These are phyloP conservation scores for Osmerus eperlanus DNA, from an alignment of 2,113 vertebrate genomes.

Conservation along the genomic window DNA sequence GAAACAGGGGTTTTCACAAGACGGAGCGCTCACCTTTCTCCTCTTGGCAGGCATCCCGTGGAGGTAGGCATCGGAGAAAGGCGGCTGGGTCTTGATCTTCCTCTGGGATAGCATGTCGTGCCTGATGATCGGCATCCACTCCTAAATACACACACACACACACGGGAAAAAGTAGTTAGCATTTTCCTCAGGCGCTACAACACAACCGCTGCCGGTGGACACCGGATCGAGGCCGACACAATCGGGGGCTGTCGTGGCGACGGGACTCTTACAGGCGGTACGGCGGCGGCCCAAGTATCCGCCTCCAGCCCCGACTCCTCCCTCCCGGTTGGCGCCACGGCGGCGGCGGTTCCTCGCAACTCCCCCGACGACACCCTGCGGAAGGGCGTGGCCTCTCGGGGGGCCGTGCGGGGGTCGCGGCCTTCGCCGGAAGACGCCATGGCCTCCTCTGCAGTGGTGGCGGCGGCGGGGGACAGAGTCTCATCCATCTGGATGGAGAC, in stretches of 20 bases:
- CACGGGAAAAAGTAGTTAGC: not conserved
- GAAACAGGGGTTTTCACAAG: not conserved
- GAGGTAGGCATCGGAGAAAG: constrained; percentile 83
- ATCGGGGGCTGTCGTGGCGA: not conserved
- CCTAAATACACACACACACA: constrained; percentile 56
- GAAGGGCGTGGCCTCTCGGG: constrained; percentile 48
- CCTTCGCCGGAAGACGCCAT: constrained; percentile 61
- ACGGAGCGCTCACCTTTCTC: constrained; percentile 73
- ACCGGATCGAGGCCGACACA: not conserved
- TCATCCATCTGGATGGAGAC: constrained; percentile 58
- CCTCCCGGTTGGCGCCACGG: constrained; percentile 49
- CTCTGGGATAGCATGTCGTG: constrained; percentile 84
- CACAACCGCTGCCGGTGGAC: not conserved
- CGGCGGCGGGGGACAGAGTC: constrained; percentile 70
- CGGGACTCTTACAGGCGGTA: constrained; percentile 75
- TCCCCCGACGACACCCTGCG: constrained; percentile 57
- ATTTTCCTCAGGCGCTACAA: not conserved
- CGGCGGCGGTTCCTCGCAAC: constrained; percentile 16
- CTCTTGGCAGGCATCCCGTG: constrained; percentile 87
- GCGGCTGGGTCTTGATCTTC: constrained; percentile 81
- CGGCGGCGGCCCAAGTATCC: constrained; percentile 79
- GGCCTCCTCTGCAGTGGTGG: constrained; percentile 80
- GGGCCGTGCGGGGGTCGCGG: constrained; percentile 47
- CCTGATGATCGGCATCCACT: constrained; percentile 86
- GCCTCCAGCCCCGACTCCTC: constrained; percentile 62